Conservation (phyloP, 2,797 vertebrate genomes). For the Sebastes trivittatus region DNA sequence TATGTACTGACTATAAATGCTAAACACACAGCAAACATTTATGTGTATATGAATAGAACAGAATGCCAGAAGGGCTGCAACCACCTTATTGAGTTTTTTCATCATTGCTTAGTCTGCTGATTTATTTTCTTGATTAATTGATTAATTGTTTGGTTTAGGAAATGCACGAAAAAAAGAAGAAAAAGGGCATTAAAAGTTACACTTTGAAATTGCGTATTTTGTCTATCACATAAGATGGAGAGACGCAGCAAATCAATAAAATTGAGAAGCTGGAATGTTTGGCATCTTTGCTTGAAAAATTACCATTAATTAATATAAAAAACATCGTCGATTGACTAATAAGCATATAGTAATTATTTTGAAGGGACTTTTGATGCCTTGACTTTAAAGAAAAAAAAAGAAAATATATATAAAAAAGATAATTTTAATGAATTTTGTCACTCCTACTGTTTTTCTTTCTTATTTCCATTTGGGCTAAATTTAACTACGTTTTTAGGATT, state of each 20-base stretch:
- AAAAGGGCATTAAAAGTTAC: background rate
- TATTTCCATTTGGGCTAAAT: background rate
- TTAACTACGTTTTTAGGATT: background rate
- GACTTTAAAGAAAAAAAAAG: too few species aligned
- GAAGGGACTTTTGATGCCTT: background rate
- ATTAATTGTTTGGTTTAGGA: background rate
- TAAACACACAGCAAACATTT: background rate
- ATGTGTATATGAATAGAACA: background rate
- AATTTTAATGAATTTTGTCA: background rate
- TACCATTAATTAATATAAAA: background rate
- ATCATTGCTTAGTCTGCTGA: background rate
- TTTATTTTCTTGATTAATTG: background rate
- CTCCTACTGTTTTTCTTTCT: background rate
- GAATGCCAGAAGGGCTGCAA: background rate
- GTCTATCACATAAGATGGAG: background rate
- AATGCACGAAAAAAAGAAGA: accelerated
- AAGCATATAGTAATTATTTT: background rate
- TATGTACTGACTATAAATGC: background rate
- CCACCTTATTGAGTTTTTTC: background rate
- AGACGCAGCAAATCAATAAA: background rate
- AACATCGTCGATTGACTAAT: background rate
- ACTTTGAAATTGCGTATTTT: too few species aligned
- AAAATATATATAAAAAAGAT: background rate
- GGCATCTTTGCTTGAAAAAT: background rate
- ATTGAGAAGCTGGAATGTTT: too few species aligned